Evolutionary conservation across 1,140 invertebrate genomes (phyloP).

Genomic region (Portunus trituberculatus): DNA sequence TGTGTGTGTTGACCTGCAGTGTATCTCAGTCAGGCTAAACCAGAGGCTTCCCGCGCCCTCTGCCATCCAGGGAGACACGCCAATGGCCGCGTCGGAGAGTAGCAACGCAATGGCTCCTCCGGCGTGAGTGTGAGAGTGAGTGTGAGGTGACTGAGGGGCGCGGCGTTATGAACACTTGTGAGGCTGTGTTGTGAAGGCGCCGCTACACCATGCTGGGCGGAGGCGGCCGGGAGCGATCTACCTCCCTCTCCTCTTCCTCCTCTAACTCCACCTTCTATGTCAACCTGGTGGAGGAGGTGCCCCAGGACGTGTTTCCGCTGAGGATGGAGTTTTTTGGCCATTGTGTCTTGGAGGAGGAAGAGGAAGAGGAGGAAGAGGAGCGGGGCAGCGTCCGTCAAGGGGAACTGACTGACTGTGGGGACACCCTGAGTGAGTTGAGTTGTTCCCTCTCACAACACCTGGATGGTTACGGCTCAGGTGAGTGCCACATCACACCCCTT

Average conservation of each 20-base stretch:
- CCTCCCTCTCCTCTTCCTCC: constrained; percentile 55
- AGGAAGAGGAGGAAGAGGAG: constrained; percentile 59
- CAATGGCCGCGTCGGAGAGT: background rate
- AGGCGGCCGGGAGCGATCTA: constrained; percentile 42
- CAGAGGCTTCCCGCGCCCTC: background rate
- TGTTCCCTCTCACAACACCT: constrained; percentile 61
- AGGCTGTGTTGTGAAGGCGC: constrained; percentile 22
- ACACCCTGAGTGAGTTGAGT: constrained; percentile 63
- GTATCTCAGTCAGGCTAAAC: background rate
- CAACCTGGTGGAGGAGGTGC: constrained; percentile 69
- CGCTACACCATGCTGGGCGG: constrained; percentile 16
- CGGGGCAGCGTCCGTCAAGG: background rate
- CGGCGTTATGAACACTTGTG: background rate
- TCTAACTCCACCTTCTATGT: constrained; percentile 72
- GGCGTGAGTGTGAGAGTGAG: background rate
- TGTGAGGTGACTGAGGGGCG: constrained; percentile 23
- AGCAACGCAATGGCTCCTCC: background rate
- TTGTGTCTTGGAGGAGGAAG: constrained; percentile 63
- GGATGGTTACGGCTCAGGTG: constrained; percentile 67
- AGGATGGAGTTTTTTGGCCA: constrained; percentile 53
- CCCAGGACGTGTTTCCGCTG: constrained; percentile 55
- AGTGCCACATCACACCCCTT: constrained; percentile 17
- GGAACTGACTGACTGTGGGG: constrained; percentile 37
- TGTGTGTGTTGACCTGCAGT: constrained; percentile 10
- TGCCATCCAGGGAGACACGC: background rate